Base-by-base conservation (phyloP, 2,113 vertebrate species). In the Trichomycterus rosablanca region DNA sequence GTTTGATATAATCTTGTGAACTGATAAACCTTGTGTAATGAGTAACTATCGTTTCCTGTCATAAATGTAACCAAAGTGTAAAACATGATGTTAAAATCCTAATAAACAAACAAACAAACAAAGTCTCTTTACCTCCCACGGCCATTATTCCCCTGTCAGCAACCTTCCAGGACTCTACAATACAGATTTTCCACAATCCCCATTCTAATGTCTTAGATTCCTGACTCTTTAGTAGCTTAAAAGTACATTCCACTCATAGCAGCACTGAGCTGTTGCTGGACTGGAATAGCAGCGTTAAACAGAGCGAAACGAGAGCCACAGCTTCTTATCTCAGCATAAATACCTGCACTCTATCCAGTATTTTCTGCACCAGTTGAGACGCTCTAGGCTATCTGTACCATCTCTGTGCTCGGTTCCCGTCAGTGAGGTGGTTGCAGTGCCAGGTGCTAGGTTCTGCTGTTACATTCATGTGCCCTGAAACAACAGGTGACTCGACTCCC, bases 231-330 rank as follows among this genome's bases (percentile, higher is more conserved):
- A n/a, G n/a, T n/a, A n/a, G n/a, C n/a, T n/a, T n/a, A n/a, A n/a
- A n/a, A n/a, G 48, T 61, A 34, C 67, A 73, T 73, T 73, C 67
- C 58, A 30, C 56, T 57, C 62, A 68, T 59, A 52, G 44, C 62
- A 61, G 46, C 42, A 3, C 12, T 24, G 52, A 39, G 53, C 53
- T 32, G 60, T 53, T 58, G 26, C 37, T 28, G 39, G 23, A 35
- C 28, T 58, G 16, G 34, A 65, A 55, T 42, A 22, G 52, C 16
- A 58, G 35, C 28, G 39, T 32, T 23, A 56, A 56, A 37, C 22
- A n/a, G n/a, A 56, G 42, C 23, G 35, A 24, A 56, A 52, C 53
- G 24, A 61, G 37, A 63, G 59, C 52, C 52, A 57, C 28, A 44
- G 59, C 34, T 45, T 39, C 37, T 72, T 63, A 72, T 72, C 70